Evolutionary conservation across 2,797 vertebrate species (phyloP).

Genomic region (Anabas testudineus): DNA sequence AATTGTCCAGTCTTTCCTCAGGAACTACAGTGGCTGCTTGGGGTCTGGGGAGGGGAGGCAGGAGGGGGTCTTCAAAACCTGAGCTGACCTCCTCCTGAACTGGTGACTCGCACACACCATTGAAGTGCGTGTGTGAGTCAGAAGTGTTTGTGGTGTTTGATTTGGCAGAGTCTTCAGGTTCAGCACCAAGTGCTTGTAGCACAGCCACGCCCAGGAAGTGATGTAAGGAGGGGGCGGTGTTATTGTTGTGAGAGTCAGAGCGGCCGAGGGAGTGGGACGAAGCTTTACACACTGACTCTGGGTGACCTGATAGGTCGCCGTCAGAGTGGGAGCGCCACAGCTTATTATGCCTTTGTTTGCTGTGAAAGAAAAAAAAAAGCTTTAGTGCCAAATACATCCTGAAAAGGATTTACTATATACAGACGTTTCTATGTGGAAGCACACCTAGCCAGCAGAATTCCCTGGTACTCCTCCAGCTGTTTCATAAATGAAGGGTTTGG

Average conservation of each 20-base stretch:
- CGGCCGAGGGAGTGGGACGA: slow-evolving; percentile 66
- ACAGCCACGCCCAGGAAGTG: slow-evolving; percentile 87
- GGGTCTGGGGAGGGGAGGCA: slow-evolving; percentile 83
- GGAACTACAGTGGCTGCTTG: slow-evolving; percentile 89
- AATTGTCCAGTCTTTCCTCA: slow-evolving; percentile 83
- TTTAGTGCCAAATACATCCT: background rate
- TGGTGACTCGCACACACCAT: slow-evolving; percentile 75
- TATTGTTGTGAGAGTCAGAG: slow-evolving; percentile 80
- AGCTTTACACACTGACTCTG: slow-evolving; percentile 80
- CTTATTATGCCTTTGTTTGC: slow-evolving; percentile 98
- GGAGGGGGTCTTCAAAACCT: slow-evolving; percentile 66
- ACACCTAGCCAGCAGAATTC: slow-evolving; percentile 96
- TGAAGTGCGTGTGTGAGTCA: slow-evolving; percentile 68
- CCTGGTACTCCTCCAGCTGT: slow-evolving; percentile 98
- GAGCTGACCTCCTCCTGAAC: slow-evolving; percentile 68
- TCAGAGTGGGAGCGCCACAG: slow-evolving; percentile 98
- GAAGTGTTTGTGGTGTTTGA: slow-evolving; percentile 36
- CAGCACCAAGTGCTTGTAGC: slow-evolving; percentile 80
- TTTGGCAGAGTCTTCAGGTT: slow-evolving; percentile 31
- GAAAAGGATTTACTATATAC: background rate
- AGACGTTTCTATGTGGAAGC: background rate
- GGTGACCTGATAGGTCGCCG: slow-evolving; percentile 92
- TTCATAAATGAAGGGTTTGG: slow-evolving; percentile 98
- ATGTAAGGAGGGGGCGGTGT: slow-evolving; percentile 86
- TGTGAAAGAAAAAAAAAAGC: slow-evolving; percentile 62